Evolutionary conservation across 1,140 invertebrate species (phyloP).

Genomic region (Neelides sp.): DNA sequence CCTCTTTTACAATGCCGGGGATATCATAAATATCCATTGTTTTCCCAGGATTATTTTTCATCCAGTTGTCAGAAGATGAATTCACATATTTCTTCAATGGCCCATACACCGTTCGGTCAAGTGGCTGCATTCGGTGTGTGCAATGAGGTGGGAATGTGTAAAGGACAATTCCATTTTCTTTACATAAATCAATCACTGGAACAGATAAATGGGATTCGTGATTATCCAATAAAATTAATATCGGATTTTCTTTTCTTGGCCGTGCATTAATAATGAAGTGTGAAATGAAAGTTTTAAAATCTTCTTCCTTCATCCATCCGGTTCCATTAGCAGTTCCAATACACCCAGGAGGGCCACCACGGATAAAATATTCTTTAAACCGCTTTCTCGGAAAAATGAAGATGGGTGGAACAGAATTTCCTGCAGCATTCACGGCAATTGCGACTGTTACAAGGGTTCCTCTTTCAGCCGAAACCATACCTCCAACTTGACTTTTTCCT

Average conservation of each 20-base stretch:
- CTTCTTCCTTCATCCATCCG: conserved; percentile 35
- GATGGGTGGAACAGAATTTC: conserved; percentile 36
- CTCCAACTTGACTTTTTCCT: conserved; percentile 35
- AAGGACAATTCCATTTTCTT: conserved; percentile 28
- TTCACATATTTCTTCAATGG: conserved; percentile 40
- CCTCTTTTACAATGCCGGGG: conserved; percentile 34
- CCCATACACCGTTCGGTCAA: conserved; percentile 36
- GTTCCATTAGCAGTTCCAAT: conserved; percentile 32
- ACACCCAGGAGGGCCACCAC: conserved; percentile 36
- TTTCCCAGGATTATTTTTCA: conserved; percentile 38
- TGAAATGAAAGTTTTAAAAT: conserved; percentile 33
- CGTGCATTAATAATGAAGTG: conserved; percentile 35
- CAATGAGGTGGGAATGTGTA: conserved; percentile 28
- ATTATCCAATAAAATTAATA: conserved; percentile 34
- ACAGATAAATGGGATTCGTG: conserved; percentile 34
- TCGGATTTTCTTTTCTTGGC: conserved; percentile 20
- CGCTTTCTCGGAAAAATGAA: conserved; percentile 37
- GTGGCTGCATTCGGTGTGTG: conserved; percentile 36
- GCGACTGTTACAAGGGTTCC: conserved; percentile 37
- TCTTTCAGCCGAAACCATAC: conserved; percentile 35
- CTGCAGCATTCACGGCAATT: conserved; percentile 34
- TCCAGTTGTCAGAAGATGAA: conserved; percentile 42
- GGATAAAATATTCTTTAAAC: conserved; percentile 37
- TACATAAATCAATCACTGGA: conserved; percentile 19
- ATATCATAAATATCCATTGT: conserved; percentile 41